phyloP scores from a whole-genome alignment of 2,797 vertebrate genomes.

The Nasua narica region DNA sequence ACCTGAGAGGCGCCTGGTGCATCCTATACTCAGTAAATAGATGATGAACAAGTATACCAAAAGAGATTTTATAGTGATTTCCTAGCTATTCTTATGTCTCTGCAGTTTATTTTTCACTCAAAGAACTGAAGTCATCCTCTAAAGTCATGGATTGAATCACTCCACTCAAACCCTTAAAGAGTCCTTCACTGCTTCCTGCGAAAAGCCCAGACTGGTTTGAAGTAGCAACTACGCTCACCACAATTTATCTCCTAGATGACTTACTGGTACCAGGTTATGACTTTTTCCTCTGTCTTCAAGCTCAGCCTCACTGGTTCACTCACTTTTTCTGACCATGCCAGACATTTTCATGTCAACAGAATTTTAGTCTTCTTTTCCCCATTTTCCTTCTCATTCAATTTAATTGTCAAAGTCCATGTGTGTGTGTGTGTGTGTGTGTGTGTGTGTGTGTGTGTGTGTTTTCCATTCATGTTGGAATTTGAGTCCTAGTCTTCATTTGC shows the following conservation, averaged over 20 bases:
- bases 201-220: neutral
- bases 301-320: neutral
- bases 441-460: neutral
- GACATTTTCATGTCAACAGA: neutral
- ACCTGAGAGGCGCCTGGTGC: no score
- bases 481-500: neutral
- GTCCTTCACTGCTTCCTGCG: neutral
- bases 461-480: neutral
- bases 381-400: neutral
- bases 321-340: neutral
- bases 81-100: neutral
- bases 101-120: neutral
- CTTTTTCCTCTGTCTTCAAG: neutral
- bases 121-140: neutral
- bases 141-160: neutral
- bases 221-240: neutral
- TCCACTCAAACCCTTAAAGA: neutral
- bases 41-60: neutral
- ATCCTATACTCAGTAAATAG: neutral
- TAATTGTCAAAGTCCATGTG: neutral
- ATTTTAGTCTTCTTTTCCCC: neutral
- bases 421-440: neutral
- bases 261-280: neutral
- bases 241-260: neutral
- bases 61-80: neutral